Base-by-base conservation (phyloP, 30 jellyfish, hydroid and myxozoan genomes). In the Aurelia coerulea region DNA sequence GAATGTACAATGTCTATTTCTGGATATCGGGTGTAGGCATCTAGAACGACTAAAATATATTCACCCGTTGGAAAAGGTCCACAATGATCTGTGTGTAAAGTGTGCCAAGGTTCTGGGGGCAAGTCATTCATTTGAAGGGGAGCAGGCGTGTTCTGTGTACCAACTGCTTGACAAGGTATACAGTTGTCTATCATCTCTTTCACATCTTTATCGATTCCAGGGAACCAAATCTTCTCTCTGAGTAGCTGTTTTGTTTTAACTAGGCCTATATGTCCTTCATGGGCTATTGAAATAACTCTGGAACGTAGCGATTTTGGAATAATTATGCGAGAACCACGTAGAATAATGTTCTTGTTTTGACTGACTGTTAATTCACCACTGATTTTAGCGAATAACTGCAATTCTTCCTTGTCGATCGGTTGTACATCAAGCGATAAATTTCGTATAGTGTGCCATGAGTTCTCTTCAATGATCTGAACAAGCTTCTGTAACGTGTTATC, bases 1-100 rank as follows among this genome's bases (percentile, higher is more conserved):
- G 83, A 60, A 71, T 50, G 84, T 1, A 46, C 51, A 66, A 52
- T 29, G 18, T 51, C 85, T 3, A 81, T 62, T 66, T 66, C 87
- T 29, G 76, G 86, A 34, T 39, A 81, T 56, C 73, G 1, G 10
- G 87, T 66, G 37, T 52, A 68, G 13, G 74, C 65, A 16, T 81
- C 91, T 11, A 81, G 66, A 15, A 67, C 76, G 17, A 65, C 87
- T 29, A 81, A 41, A 19, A 81, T 46, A 54, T 81, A 49, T 23
- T 81, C 80, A 4, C 80, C 70, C 4, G 58, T 60, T 33, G 90
- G 80, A 23, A 67, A 34, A 7, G 90, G 90, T 63, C 90, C 94
- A 14, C 33, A 64, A 33, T 4, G 73, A 58, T 84, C 94, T n/a
- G n/a, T n/a, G n/a, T n/a, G n/a, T n/a, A n/a, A n/a, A n/a, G n/a